phyloP scores from a whole-genome alignment of 2,113 vertebrate species.

The Stigmatopora nigra region DNA sequence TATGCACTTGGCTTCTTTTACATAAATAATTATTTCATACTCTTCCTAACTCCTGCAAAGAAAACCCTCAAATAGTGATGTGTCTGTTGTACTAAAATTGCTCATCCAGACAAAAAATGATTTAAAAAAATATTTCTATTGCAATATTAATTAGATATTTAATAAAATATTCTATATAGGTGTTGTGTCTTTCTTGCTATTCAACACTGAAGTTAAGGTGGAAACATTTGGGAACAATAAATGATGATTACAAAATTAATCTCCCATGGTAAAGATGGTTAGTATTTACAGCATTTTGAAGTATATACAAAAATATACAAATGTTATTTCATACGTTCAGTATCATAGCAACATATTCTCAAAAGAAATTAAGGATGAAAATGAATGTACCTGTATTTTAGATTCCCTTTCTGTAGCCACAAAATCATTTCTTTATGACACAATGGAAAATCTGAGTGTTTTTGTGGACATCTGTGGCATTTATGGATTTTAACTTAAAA shows the following conservation, averaged over 20 bases:
- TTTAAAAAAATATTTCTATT: no score
- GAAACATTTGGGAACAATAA: slow-evolving; percentile 9
- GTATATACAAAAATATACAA: slow-evolving; percentile 54
- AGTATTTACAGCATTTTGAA: slow-evolving; percentile 53
- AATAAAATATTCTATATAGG: slow-evolving; percentile 10
- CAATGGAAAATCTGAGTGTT: not conserved
- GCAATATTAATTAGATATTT: no score
- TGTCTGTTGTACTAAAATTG: no score
- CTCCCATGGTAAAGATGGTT: slow-evolving; percentile 9
- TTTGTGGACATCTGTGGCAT: not conserved
- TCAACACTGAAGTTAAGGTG: not conserved
- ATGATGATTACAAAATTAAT: slow-evolving; percentile 20
- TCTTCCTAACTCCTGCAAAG: no score
- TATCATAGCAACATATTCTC: not conserved
- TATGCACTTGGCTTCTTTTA: no score
- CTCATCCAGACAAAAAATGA: no score
- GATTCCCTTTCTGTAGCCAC: not conserved
- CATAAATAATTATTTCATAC: no score
- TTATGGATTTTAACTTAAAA: not conserved
- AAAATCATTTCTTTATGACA: not conserved
- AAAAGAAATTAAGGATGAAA: not conserved
- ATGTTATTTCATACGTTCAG: not conserved
- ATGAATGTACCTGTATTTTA: not conserved
- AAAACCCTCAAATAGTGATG: no score
- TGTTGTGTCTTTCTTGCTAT: not conserved